Percentiles rank a stretch among this genome's conserved stretches.
phyloP scores from a whole-genome alignment of 1,140 invertebrate genomes.

The Anagrus nilaparvatae region DNA sequence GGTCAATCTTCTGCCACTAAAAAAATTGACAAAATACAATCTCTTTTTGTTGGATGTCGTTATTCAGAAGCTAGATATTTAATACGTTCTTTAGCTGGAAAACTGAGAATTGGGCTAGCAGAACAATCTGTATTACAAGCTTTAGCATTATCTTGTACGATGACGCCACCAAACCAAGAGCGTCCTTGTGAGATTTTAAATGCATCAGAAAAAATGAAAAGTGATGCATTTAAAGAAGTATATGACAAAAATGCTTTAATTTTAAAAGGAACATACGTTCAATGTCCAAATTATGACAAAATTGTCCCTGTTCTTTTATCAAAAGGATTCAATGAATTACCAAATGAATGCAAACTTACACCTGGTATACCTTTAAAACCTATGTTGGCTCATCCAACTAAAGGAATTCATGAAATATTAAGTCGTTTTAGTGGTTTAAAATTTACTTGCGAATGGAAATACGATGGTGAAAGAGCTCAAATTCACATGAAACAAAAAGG shows the following conservation, averaged over 20 bases:
- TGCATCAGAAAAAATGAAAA: conserved; percentile 46
- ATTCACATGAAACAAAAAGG: conserved; percentile 66
- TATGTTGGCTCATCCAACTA: conserved; percentile 97
- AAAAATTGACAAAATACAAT: conserved; percentile 88
- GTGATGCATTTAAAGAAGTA: conserved; percentile 70
- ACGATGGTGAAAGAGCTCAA: conserved; percentile 98
- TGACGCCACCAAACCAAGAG: conserved; percentile 57
- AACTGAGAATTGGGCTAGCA: conserved; percentile 91
- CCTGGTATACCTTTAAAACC: conserved; percentile 94
- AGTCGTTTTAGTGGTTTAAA: conserved; percentile 81
- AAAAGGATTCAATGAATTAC: conserved; percentile 70
- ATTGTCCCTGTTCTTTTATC: conserved; percentile 74
- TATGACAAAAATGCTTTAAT: conserved; percentile 68
- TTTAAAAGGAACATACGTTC: conserved; percentile 90
- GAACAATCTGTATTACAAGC: conserved; percentile 94
- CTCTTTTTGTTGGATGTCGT: conserved; percentile 85
- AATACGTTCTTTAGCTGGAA: conserved; percentile 85
- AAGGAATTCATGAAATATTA: conserved; percentile 84
- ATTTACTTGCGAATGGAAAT: conserved; percentile 99
- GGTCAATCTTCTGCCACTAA: conserved; percentile 70
- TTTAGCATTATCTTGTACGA: conserved; percentile 71
- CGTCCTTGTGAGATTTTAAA: conserved; percentile 58
- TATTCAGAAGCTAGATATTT: conserved; percentile 86
- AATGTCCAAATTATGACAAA: conserved; percentile 92
- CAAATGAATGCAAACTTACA: conserved; percentile 75